Conservation (phyloP, 2,797 vertebrate species). For the Micromesistius poutassou region DNA sequence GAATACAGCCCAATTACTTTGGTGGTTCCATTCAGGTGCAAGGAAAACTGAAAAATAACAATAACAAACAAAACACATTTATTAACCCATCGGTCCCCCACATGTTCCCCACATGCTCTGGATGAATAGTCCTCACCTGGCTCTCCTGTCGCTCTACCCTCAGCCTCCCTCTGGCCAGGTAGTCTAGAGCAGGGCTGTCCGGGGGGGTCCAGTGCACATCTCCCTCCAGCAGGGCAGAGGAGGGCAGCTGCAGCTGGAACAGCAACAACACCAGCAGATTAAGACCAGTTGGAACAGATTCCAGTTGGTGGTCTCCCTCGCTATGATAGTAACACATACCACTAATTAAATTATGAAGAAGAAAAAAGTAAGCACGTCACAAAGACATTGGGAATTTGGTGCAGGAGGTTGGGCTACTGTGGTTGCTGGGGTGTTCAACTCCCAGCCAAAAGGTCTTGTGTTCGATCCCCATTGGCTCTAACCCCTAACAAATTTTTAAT, state of each 20-base stretch:
- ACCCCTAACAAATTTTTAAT: too few relatives aligned
- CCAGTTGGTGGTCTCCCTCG: conserved; percentile 6
- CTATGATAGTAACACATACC: not conserved
- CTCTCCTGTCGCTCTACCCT: conserved; percentile 65
- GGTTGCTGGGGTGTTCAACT: not conserved
- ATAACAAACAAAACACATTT: not conserved
- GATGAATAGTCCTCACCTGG: conserved; percentile 65
- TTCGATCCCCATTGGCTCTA: not conserved
- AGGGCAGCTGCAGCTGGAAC: conserved; percentile 75
- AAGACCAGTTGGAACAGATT: conserved; percentile 11
- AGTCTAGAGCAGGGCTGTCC: conserved; percentile 63
- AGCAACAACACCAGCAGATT: conserved; percentile 45
- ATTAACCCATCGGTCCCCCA: not conserved
- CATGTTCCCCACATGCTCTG: not conserved
- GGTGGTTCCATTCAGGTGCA: conserved; percentile 64
- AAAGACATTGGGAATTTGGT: not conserved
- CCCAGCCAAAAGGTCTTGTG: not conserved
- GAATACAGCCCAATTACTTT: conserved; percentile 55
- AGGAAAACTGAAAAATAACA: conserved; percentile 49
- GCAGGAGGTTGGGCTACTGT: not conserved
- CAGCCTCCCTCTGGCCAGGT: conserved; percentile 59
- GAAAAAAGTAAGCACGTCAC: not conserved
- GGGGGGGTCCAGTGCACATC: conserved; percentile 63
- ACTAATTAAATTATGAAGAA: not conserved
- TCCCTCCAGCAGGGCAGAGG: conserved; percentile 66